Conservation (phyloP, 2,113 vertebrate species). For the Strix aluco region DNA sequence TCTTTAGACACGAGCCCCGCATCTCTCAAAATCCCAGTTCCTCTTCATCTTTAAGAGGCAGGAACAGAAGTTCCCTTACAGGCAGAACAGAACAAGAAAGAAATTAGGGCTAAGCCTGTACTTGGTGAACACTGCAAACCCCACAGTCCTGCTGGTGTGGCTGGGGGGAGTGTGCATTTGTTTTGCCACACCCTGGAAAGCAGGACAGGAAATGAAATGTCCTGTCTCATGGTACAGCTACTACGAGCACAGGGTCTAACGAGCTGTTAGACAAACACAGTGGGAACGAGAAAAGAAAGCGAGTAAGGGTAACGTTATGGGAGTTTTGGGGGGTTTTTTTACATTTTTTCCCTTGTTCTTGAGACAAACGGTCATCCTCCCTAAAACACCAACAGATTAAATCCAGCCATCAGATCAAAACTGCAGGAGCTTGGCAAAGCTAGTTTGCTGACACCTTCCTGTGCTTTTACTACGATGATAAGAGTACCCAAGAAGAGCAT, state of each 20-base stretch:
- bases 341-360: not conserved
- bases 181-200: conserved; percentile 6
- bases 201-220: not conserved
- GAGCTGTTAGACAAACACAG: not conserved
- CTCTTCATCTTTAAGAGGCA: not conserved
- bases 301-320: not conserved
- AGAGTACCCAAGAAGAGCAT: not conserved
- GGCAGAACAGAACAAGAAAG: not conserved
- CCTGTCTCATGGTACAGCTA: not conserved
- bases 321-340: not conserved
- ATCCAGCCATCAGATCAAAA: not conserved
- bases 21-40: not conserved
- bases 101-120: not conserved
- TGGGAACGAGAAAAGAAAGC: not conserved
- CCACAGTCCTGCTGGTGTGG: accelerated
- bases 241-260: not conserved
- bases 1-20: not conserved
- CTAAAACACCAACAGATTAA: not conserved
- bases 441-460: not conserved
- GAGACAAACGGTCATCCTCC: not conserved
- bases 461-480: not conserved
- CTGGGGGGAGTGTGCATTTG: not conserved
- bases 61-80: not conserved
- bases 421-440: not conserved
- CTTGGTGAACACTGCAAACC: not conserved